These are phyloP conservation scores for Achlya flavicornis DNA, from an alignment of 2,888 invertebrate species.

Conservation along the genomic window DNA sequence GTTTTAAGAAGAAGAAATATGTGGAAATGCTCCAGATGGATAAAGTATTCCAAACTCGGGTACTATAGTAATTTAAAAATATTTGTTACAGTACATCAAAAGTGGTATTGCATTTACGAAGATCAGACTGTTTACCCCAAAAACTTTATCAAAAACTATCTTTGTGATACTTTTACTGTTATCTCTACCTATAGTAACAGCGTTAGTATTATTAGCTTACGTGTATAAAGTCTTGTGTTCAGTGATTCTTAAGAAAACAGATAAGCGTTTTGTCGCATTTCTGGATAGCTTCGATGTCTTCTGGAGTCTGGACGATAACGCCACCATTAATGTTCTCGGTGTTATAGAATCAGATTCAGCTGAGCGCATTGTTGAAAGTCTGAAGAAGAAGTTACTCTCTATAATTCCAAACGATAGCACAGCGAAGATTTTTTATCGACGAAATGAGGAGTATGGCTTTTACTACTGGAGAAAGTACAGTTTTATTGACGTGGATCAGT, in stretches of 20 bases:
- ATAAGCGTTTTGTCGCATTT: constrained; percentile 68
- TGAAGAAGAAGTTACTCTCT: constrained; percentile 48
- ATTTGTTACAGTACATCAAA: constrained; percentile 6
- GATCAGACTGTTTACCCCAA: constrained; percentile 17
- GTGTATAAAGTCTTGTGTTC: constrained; percentile 55
- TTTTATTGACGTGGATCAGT: constrained; percentile 63
- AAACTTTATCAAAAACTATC: constrained; percentile 29
- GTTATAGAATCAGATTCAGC: constrained; percentile 65
- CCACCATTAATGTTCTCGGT: constrained; percentile 75
- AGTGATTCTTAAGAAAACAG: constrained; percentile 49
- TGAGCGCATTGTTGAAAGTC: constrained; percentile 39
- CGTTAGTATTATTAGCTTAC: constrained; percentile 40
- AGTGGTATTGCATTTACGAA: neutral
- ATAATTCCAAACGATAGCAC: constrained; percentile 36
- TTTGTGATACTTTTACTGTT: constrained; percentile 39
- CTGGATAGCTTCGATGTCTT: constrained; percentile 80
- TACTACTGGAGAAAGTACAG: constrained; percentile 75
- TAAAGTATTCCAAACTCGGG: neutral
- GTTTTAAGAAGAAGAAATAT: neutral
- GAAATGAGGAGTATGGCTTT: constrained; percentile 75
- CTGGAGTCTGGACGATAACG: constrained; percentile 79
- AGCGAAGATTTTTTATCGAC: constrained; percentile 71
- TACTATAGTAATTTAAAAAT: neutral
- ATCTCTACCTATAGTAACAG: constrained; percentile 40
- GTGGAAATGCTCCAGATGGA: no score